Percentiles rank a stretch among this genome's conserved stretches.
phyloP scores from a whole-genome alignment of 2,888 invertebrate genomes.

The Latrodectus hesperus region DNA sequence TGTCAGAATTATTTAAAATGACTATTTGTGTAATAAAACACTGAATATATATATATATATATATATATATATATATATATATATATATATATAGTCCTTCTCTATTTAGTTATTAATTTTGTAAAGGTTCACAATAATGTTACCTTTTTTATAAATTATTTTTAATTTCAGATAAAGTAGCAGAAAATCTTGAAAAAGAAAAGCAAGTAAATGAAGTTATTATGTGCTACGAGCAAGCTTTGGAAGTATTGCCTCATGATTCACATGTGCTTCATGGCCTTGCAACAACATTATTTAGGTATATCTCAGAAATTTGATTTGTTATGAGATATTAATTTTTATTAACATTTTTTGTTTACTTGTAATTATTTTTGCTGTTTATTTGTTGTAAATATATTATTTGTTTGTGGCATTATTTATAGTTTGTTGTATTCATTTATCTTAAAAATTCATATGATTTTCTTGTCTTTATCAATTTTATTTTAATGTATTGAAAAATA shows the following conservation, averaged over 20 bases:
- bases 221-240: constrained; percentile 72
- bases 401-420: too few species aligned
- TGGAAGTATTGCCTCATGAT: constrained; percentile 77
- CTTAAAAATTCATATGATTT: too few species aligned
- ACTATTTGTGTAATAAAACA: too few species aligned
- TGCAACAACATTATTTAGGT: constrained; percentile 78
- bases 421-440: too few species aligned
- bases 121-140: background rate
- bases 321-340: background rate
- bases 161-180: constrained; percentile 46
- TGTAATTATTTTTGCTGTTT: background rate
- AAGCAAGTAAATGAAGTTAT: constrained; percentile 60
- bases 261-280: constrained; percentile 77
- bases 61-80: too few species aligned
- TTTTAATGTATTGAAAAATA: too few species aligned
- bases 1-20: too few species aligned
- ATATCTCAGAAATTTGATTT: constrained; percentile 53
- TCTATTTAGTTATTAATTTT: background rate
- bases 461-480: too few species aligned
- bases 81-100: too few species aligned
- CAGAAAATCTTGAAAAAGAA: constrained; percentile 55
- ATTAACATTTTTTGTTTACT: background rate
- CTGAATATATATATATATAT: too few species aligned
- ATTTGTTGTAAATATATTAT: too few species aligned
- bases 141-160: background rate